A percentile compares a stretch with the other conserved stretches of the same genome.
phyloP scores from a whole-genome alignment of 2,113 vertebrate genomes.

The Panthera tigris region DNA sequence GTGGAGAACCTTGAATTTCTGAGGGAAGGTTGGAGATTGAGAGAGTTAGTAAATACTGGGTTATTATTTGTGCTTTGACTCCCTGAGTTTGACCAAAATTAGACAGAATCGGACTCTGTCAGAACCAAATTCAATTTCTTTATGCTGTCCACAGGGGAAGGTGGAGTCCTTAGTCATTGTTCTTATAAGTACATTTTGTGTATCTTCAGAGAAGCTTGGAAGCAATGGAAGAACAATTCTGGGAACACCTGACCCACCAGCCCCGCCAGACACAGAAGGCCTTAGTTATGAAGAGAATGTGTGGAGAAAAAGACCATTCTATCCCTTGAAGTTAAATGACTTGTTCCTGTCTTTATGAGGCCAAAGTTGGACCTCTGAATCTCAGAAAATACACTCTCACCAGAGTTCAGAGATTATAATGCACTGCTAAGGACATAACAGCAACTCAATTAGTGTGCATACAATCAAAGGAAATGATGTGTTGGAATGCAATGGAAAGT shows the following conservation, averaged over 20 bases:
- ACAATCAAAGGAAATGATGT: neutral
- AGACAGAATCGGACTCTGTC: neutral
- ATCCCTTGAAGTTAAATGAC: neutral
- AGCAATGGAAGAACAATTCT: neutral
- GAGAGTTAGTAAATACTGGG: conserved; percentile 22
- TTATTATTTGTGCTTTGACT: neutral
- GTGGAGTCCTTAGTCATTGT: neutral
- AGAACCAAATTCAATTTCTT: neutral
- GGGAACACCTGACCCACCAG: neutral
- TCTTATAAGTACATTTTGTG: neutral
- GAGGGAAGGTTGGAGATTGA: neutral
- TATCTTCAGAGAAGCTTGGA: neutral
- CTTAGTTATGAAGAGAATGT: neutral
- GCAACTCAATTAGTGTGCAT: neutral
- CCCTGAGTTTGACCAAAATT: neutral
- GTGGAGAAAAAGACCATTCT: neutral
- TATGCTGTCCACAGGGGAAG: neutral
- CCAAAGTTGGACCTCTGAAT: neutral
- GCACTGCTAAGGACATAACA: neutral
- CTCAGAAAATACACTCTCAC: neutral
- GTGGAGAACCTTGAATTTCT: conserved; percentile 14
- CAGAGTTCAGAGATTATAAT: neutral
- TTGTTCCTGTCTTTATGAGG: neutral
- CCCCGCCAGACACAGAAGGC: neutral
- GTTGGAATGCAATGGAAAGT: neutral